These are phyloP conservation scores for Nomia melanderi DNA, from an alignment of 1,140 invertebrate genomes.

Conservation along the genomic window DNA sequence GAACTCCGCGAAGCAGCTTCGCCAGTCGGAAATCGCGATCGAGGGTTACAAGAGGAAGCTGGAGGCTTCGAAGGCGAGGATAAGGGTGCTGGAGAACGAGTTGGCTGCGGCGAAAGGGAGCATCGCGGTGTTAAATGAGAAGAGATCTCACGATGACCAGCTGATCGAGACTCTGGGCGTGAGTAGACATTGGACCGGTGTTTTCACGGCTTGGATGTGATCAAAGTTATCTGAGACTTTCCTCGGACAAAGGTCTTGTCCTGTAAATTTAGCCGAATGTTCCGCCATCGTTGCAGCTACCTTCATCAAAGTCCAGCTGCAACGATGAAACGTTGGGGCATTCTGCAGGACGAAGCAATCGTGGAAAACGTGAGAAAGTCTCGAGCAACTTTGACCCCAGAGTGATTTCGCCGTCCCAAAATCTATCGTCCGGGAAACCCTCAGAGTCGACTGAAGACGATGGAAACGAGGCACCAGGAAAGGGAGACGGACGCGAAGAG, in stretches of 20 bases:
- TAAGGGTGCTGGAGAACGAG: slow-evolving; percentile 83
- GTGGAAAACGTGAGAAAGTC: too few species aligned
- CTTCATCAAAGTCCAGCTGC: too few species aligned
- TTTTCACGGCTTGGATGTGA: not conserved
- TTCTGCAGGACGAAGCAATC: too few species aligned
- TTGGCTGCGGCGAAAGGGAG: slow-evolving; percentile 77
- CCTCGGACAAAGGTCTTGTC: too few species aligned
- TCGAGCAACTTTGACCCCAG: too few species aligned
- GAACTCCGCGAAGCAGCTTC: slow-evolving; percentile 80
- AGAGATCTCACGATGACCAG: slow-evolving; percentile 82
- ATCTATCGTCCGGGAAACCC: slow-evolving; percentile 20
- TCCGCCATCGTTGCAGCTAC: too few species aligned
- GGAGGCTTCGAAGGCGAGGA: slow-evolving; percentile 81
- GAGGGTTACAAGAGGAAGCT: slow-evolving; percentile 82
- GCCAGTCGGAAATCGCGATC: slow-evolving; percentile 68
- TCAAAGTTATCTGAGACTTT: too few species aligned
- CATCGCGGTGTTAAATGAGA: slow-evolving; percentile 81
- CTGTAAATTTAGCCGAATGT: too few species aligned
- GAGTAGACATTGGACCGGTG: slow-evolving; percentile 21
- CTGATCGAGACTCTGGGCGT: slow-evolving; percentile 82
- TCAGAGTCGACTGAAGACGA: slow-evolving; percentile 65
- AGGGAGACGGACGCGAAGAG: slow-evolving; percentile 55
- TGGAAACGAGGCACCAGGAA: slow-evolving; percentile 61
- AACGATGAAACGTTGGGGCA: too few species aligned
- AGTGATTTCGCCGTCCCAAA: too few species aligned